A percentile compares a stretch with the other conserved stretches of the same genome.
phyloP scores from a whole-genome alignment of 2,797 vertebrate species.

The Malacoraja senta region DNA sequence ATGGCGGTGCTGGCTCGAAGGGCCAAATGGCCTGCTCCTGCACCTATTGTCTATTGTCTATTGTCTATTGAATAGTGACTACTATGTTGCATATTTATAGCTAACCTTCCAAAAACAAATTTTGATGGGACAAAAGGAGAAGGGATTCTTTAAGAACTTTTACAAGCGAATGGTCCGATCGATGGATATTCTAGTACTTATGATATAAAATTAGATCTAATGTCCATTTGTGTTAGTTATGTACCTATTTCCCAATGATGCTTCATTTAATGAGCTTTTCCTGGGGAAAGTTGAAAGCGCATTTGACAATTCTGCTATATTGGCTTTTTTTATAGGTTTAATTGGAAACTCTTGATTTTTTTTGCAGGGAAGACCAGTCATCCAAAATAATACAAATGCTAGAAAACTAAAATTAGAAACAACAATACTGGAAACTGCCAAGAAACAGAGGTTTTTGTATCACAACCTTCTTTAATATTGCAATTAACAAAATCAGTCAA shows the following conservation, averaged over 20 bases:
- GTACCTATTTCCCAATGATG: not conserved
- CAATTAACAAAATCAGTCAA: slow-evolving; percentile 18
- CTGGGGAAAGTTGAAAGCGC: not conserved
- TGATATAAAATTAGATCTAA: not conserved
- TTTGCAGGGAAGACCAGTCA: not conserved
- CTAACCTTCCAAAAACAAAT: too few relatives aligned
- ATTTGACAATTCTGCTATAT: not conserved
- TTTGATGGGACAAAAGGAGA: not conserved
- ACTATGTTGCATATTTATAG: too few relatives aligned
- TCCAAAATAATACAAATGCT: not conserved
- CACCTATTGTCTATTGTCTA: too few relatives aligned
- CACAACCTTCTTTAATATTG: not conserved
- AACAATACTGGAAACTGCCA: not conserved
- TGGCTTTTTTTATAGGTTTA: not conserved
- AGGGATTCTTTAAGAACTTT: not conserved
- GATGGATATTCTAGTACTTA: not conserved
- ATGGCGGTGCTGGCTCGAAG: too few relatives aligned
- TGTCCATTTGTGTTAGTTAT: not conserved
- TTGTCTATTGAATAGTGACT: too few relatives aligned
- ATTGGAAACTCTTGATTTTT: not conserved
- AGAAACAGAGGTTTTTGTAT: not conserved
- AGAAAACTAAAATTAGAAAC: not conserved
- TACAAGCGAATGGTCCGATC: not conserved
- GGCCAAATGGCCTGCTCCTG: too few relatives aligned
- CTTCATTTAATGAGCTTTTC: not conserved